Conservation (phyloP, 2,113 vertebrate genomes). For the Dasyprocta punctata region DNA sequence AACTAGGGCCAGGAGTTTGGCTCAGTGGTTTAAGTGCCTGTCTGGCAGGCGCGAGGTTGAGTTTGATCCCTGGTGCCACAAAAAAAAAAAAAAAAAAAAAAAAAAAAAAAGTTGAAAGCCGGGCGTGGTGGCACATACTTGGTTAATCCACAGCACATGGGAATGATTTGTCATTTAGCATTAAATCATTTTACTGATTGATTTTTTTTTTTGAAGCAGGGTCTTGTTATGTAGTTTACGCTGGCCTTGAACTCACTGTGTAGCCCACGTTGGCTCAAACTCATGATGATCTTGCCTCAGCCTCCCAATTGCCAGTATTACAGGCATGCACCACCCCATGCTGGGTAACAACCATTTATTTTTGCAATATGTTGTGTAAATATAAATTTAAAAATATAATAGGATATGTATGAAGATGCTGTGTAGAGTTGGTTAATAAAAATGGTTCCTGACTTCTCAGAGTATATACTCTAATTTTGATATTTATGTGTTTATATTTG, state of each 20-base stretch:
- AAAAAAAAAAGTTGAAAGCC: too few species aligned
- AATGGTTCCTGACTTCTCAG: neutral
- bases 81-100: too few species aligned
- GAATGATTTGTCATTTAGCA: slow-evolving; percentile 8
- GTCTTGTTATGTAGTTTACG: neutral
- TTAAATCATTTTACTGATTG: neutral
- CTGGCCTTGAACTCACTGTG: neutral
- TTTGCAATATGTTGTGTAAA: slow-evolving; percentile 21
- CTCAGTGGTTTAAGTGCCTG: too few species aligned
- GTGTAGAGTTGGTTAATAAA: slow-evolving; percentile 15
- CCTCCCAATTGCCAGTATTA: neutral
- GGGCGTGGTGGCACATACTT: neutral
- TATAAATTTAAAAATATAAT: neutral
- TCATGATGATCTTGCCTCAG: neutral
- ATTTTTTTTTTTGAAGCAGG: too few species aligned
- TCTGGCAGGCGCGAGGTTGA: too few species aligned
- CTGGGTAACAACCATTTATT: neutral
- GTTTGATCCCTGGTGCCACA: too few species aligned
- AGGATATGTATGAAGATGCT: neutral
- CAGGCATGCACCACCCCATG: too few species aligned
- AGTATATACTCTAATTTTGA: neutral
- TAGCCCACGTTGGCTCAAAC: neutral
- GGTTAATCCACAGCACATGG: neutral
- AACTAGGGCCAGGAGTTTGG: too few species aligned
- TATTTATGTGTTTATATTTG: neutral